phyloP scores from a whole-genome alignment of 2,888 invertebrate species.

The Hanleya hanleyi region DNA sequence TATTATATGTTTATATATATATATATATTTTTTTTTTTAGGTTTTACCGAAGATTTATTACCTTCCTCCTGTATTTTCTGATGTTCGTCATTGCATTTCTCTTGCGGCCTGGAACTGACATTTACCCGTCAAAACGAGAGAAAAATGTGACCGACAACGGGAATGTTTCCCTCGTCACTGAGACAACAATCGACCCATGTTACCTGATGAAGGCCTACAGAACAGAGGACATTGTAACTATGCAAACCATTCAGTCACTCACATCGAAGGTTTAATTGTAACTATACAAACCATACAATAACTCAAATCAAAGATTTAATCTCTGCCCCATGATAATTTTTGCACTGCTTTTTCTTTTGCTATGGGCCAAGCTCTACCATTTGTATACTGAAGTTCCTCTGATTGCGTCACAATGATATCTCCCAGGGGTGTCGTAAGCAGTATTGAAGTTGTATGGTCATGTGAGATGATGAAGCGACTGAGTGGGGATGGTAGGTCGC shows the following conservation, averaged over 20 bases:
- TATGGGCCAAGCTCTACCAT: too few species aligned
- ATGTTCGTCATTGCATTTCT: conserved; percentile 92
- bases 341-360: too few species aligned
- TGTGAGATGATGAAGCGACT: too few species aligned
- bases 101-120: conserved; percentile 80
- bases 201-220: conserved; percentile 63
- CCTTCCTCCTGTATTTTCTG: conserved; percentile 92
- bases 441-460: too few species aligned
- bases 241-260: too few species aligned
- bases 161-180: conserved; percentile 18
- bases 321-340: too few species aligned
- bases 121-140: conserved; percentile 41
- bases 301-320: neutral
- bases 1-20: neutral
- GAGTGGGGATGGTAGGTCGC: too few species aligned
- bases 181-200: conserved; percentile 59
- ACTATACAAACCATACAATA: neutral
- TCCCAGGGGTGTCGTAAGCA: too few species aligned
- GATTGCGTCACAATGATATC: too few species aligned
- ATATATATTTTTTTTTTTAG: conserved; percentile 75
- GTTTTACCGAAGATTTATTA: conserved; percentile 92
- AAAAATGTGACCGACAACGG: conserved; percentile 36
- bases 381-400: too few species aligned
- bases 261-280: too few species aligned
- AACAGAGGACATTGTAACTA: conserved; percentile 63